Percentiles rank a stretch among this genome's conserved stretches.
Evolutionary conservation across 1,140 invertebrate species (phyloP).

Genomic region (Mamestra configurata): DNA sequence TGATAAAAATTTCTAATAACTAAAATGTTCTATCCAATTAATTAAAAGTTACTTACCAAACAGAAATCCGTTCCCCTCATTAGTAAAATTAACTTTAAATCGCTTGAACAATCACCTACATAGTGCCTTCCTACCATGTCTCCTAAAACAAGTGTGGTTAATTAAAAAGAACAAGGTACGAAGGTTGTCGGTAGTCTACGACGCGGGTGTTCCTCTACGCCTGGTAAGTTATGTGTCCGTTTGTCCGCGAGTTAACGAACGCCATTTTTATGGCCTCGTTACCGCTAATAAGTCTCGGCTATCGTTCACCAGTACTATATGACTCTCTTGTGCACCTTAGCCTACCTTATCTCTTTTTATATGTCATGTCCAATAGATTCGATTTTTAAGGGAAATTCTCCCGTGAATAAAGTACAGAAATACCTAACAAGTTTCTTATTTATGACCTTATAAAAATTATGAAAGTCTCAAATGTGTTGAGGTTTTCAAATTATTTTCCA

Average conservation of each 20-base stretch:
- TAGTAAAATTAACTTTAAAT: neutral
- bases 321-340: neutral
- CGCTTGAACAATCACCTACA: neutral
- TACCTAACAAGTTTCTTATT: no score
- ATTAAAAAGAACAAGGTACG: neutral
- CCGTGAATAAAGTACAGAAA: no score
- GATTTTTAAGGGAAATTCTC: no score
- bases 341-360: neutral
- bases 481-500: no score
- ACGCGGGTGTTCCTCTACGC: slow-evolving; percentile 56
- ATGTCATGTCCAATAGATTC: neutral
- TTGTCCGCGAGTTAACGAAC: slow-evolving; percentile 51
- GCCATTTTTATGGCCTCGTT: slow-evolving; percentile 57
- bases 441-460: no score
- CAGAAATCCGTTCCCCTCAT: neutral
- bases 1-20: no score
- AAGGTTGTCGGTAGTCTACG: slow-evolving; percentile 37
- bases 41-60: neutral
- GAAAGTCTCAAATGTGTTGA: no score
- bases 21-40: no score
- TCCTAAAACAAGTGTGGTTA: neutral
- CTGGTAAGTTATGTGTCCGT: slow-evolving; percentile 55
- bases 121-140: neutral
- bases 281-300: slow-evolving; percentile 55
- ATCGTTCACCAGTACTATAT: slow-evolving; percentile 2